These are phyloP conservation scores for Tupaia chinensis DNA, from an alignment of 2,113 vertebrate species.

Conservation along the genomic window DNA sequence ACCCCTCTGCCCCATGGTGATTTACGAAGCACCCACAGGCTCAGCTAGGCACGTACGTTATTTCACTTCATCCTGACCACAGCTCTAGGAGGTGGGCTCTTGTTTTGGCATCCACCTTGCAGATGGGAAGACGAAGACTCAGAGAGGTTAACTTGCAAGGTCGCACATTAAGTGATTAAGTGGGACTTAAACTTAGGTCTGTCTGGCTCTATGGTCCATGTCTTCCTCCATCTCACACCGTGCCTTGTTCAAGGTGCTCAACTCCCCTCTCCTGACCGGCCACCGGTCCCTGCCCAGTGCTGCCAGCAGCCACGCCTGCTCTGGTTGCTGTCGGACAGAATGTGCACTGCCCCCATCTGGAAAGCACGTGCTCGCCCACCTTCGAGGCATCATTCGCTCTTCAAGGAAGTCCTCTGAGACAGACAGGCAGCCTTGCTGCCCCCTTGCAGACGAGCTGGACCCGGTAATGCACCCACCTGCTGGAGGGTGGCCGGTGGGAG, in stretches of 20 bases:
- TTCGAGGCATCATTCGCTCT: neutral
- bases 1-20: neutral
- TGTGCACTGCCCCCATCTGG: neutral
- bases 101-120: neutral
- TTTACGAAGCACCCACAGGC: neutral
- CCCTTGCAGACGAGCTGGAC: neutral
- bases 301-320: neutral
- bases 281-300: too few species aligned
- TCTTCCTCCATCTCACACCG: neutral
- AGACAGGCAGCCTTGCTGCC: neutral
- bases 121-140: slow-evolving; percentile 8
- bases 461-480: neutral
- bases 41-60: neutral
- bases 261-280: neutral
- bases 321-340: neutral
- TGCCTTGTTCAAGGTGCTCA: neutral
- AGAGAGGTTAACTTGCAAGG: neutral
- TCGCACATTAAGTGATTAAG: neutral
- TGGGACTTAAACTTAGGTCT: neutral
- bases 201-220: neutral
- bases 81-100: neutral
- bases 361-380: neutral
- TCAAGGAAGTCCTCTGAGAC: neutral
- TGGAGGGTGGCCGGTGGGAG: accelerated
- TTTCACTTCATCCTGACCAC: neutral